Base-by-base conservation (phyloP, 2,797 vertebrate genomes). In the Sebastes vulpes region DNA sequence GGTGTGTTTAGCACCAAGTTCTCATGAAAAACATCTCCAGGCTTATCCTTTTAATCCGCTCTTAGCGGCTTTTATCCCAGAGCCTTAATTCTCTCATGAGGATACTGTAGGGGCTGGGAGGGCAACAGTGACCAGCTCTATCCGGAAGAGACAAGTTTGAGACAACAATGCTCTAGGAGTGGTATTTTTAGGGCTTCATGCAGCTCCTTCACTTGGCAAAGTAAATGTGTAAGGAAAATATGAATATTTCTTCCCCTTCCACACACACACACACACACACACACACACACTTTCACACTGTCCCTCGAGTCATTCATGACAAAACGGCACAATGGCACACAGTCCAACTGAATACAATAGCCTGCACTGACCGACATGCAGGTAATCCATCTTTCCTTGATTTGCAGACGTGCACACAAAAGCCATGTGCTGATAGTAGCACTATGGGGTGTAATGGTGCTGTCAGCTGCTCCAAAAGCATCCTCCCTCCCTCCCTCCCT, bases 11-110 rank as follows among this genome's bases (percentile, higher is more conserved):
- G 75, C 84, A 88, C 93, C 87, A 87, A 89, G 77, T 93, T 85
- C 65, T 90, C 84, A 87, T 88, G 78, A 89, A 91, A 91, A 93
- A 90, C 84, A 93, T 93, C 87, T 95, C 90, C 58, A n/a, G 85
- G 86, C 90, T 95, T 90, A 94, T 95, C 90, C 78, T 82, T 90
- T 92, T 95, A 95, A 96, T 94, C 92, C 77, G 83, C 90, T 92
- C 85, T 92, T 79, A 94, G 86, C 91, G 16, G 89, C 90, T 90
- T 94, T 95, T 73, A 90, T 92, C 89, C 82, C 65, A 6, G 69
- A 90, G 89, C 78, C 82, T 93, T 93, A 94, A 94, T 92, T 92
- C 87, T 91, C 87, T 77, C 79, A 79, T 81, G 79, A 83, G 88
- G 79, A 85, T 78, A 31, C 74, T 69, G 73, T 42, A 48, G 60